These are phyloP conservation scores for Clitarchus hookeri DNA, from an alignment of 2,888 invertebrate genomes.

Conservation along the genomic window DNA sequence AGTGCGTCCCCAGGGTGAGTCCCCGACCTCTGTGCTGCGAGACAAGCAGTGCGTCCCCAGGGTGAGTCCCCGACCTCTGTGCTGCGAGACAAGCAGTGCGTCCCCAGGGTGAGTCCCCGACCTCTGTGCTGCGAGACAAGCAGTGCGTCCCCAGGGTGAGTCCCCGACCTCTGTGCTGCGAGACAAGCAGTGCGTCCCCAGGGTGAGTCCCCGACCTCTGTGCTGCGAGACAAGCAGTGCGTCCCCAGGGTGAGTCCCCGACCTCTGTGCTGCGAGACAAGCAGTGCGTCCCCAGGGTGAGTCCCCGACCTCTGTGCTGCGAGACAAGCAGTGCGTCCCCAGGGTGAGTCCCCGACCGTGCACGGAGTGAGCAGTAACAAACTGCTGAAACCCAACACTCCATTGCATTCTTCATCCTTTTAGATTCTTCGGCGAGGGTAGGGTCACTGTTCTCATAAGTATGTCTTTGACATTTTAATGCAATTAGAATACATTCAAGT, in stretches of 20 bases:
- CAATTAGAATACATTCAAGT: too few species aligned
- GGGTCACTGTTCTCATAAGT: too few species aligned
- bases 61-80: constrained; percentile 68
- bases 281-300: constrained; percentile 65
- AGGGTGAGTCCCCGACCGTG: constrained; percentile 49
- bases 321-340: constrained; percentile 65
- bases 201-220: constrained; percentile 67
- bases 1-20: constrained; percentile 65
- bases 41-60: constrained; percentile 66
- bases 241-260: constrained; percentile 65
- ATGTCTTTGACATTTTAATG: too few species aligned
- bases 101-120: constrained; percentile 66
- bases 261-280: constrained; percentile 68
- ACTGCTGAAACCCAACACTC: too few species aligned
- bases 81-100: constrained; percentile 64
- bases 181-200: constrained; percentile 65
- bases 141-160: constrained; percentile 65
- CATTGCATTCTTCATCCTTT: too few species aligned
- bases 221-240: constrained; percentile 65
- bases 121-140: constrained; percentile 67
- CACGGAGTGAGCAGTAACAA: too few species aligned
- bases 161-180: constrained; percentile 67
- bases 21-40: constrained; percentile 66
- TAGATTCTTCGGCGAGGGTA: too few species aligned
- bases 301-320: constrained; percentile 67